A percentile compares a stretch with the other conserved stretches of the same genome.
Conservation (phyloP, 2,888 invertebrate genomes). For the Cryptocephalus moraei region DNA sequence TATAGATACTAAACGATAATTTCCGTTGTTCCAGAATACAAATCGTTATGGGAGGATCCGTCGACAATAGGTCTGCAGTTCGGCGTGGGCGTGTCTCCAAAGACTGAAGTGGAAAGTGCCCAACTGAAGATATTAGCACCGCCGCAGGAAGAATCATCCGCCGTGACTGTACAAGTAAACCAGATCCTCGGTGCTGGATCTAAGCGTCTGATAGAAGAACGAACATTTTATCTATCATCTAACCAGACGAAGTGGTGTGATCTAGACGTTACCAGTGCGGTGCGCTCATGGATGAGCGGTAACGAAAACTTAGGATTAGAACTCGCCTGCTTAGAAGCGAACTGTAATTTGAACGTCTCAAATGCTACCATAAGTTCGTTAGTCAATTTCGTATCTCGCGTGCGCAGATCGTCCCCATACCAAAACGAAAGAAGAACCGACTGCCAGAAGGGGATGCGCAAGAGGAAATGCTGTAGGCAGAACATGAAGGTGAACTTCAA, state of each 20-base stretch:
- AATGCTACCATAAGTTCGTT: conserved; percentile 30
- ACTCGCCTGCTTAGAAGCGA: conserved; percentile 43
- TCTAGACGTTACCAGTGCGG: conserved; percentile 47
- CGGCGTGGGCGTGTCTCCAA: conserved; percentile 15
- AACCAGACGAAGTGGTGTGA: conserved; percentile 47
- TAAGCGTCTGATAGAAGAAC: conserved; percentile 33
- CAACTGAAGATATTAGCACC: conserved; percentile 38
- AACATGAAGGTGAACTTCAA: conserved; percentile 55
- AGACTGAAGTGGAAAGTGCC: conserved; percentile 37
- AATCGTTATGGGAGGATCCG: conserved; percentile 21
- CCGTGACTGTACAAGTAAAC: conserved; percentile 29
- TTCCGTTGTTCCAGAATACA: conserved; percentile 28
- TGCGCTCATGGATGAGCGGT: conserved; percentile 40
- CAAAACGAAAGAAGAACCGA: conserved; percentile 41
- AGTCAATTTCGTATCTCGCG: conserved; percentile 27
- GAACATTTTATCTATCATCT: conserved; percentile 31
- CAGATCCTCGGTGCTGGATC: conserved; percentile 36
- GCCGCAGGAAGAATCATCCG: conserved; percentile 17
- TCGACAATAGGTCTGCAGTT: conserved; percentile 23
- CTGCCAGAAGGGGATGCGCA: conserved; percentile 40
- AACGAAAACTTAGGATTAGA: conserved; percentile 44
- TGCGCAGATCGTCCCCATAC: conserved; percentile 22
- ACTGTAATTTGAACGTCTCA: conserved; percentile 33
- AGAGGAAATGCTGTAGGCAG: conserved; percentile 54
- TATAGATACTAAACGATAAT: neutral